Evolutionary conservation across 2,113 vertebrate species (phyloP), one percentile per base, ranked within the genome.

Genomic region (Megaceryle maxima): DNA sequence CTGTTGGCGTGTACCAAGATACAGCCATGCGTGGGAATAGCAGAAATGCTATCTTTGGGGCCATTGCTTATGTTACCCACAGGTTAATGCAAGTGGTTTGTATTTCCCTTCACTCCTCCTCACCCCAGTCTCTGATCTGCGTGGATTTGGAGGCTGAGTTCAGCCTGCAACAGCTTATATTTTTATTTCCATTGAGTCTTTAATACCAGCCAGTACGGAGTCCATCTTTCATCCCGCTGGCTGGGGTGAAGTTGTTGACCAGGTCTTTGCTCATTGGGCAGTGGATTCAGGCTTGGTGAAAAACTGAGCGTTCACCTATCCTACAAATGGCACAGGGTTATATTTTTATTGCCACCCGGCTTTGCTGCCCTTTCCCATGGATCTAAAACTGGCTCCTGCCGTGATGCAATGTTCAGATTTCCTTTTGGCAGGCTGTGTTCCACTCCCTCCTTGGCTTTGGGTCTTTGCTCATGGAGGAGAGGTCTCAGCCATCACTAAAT

Each of bases 81-180:
- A 74, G 93, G 92, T 96, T 94, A 83, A 74, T 83, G 84, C 0
- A 5, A 88, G 63, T 43, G 90, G 74, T 82, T 92, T 11, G 1
- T 68, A 5, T 96, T 95, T 91, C 87, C 75, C 70, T 77, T 82
- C 78, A 62, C 75, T 93, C 90, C 76, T 92, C 64, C 85, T 81
- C 76, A 44, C 28, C 81, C 75, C 64, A 5, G 28, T 17, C 79
- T 59, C 74, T 74, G 73, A 67, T 77, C 60, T 2, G 3, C 0
- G 5, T 28, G 29, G 53, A 19, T 90, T 59, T 2, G 16, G 78
- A 60, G 95, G 90, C 44, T 8, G 83, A 66, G 50, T 44, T 90
- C 92, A 74, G 31, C 44, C 67, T 79, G 44, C 68, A 55, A 63
- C n/a, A 29, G 13, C 44, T 66, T 20, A 3, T 84, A 13, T 35